phyloP scores from a whole-genome alignment of 1,140 invertebrate genomes.

The Drosophila navojoa region DNA sequence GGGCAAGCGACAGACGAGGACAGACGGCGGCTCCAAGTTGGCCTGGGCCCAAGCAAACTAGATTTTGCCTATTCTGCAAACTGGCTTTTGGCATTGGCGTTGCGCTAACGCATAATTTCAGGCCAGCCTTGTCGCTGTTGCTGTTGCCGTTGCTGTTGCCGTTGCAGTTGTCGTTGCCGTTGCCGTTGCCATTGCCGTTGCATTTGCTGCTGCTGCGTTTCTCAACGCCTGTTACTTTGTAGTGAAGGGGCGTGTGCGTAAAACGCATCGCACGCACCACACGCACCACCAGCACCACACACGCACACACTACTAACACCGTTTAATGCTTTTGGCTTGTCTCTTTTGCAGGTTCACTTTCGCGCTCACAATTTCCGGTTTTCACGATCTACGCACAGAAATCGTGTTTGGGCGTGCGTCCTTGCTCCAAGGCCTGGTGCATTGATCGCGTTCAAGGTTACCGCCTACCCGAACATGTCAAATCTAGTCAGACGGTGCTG shows the following conservation, averaged over 20 bases:
- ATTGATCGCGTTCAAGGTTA: slow-evolving; percentile 96
- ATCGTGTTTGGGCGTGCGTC: slow-evolving; percentile 93
- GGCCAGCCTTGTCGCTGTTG: slow-evolving; percentile 54
- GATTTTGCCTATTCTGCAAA: slow-evolving; percentile 79
- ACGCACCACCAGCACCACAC: slow-evolving; percentile 56
- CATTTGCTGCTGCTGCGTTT: slow-evolving; percentile 58
- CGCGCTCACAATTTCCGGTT: slow-evolving; percentile 96
- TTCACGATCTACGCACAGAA: slow-evolving; percentile 98
- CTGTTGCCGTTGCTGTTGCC: slow-evolving; percentile 24
- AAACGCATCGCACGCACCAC: slow-evolving; percentile 62
- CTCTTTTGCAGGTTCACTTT: slow-evolving; percentile 90
- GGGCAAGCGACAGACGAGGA: slow-evolving; percentile 18
- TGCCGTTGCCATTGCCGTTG: slow-evolving; percentile 24
- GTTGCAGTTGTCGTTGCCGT: slow-evolving; percentile 2
- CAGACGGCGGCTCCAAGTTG: slow-evolving; percentile 37
- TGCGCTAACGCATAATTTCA: slow-evolving; percentile 72
- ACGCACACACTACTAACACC: slow-evolving; percentile 34
- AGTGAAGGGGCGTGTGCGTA: slow-evolving; percentile 83
- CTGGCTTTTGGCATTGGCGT: slow-evolving; percentile 77
- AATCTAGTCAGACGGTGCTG: slow-evolving; percentile 89
- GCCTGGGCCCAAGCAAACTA: slow-evolving; percentile 70
- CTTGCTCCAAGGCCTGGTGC: slow-evolving; percentile 95
- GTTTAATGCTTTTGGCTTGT: slow-evolving; percentile 41
- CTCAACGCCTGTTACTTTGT: slow-evolving; percentile 82
- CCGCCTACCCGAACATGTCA: slow-evolving; percentile 89